A percentile compares a stretch with the other conserved stretches of the same genome.
Evolutionary conservation across 2,888 invertebrate genomes (phyloP).

Genomic region (Aphodius granarius): DNA sequence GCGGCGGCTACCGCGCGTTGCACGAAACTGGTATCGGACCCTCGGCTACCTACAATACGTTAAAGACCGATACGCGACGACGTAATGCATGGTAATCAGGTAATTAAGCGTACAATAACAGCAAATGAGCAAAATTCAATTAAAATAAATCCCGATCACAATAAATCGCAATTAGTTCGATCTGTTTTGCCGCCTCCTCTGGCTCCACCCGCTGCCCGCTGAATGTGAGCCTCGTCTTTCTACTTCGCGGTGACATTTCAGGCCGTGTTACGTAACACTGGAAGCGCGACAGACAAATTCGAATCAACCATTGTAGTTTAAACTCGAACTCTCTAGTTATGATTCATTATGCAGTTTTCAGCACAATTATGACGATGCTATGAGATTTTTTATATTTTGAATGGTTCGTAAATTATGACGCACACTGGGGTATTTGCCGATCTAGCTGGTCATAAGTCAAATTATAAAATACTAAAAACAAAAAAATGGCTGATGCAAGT

Average conservation of each 20-base stretch:
- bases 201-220: not conserved
- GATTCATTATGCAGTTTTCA: no score
- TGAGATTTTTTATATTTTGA: no score
- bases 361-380: no score
- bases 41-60: not conserved
- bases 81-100: slow-evolving; percentile 30
- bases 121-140: slow-evolving; percentile 47
- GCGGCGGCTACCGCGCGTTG: not conserved
- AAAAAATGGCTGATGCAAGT: no score
- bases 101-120: slow-evolving; percentile 40
- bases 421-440: no score
- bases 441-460: no score
- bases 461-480: no score
- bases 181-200: not conserved
- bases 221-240: not conserved
- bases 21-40: not conserved
- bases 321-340: no score
- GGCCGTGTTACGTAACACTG: not conserved
- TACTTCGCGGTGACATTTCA: not conserved
- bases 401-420: no score
- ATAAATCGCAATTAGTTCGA: slow-evolving; percentile 50
- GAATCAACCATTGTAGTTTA: not conserved
- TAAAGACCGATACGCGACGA: slow-evolving; percentile 13
- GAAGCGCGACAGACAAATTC: not conserved
- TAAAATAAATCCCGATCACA: slow-evolving; percentile 46